phyloP scores from a whole-genome alignment of 2,797 vertebrate genomes.

The Champsocephalus esox region DNA sequence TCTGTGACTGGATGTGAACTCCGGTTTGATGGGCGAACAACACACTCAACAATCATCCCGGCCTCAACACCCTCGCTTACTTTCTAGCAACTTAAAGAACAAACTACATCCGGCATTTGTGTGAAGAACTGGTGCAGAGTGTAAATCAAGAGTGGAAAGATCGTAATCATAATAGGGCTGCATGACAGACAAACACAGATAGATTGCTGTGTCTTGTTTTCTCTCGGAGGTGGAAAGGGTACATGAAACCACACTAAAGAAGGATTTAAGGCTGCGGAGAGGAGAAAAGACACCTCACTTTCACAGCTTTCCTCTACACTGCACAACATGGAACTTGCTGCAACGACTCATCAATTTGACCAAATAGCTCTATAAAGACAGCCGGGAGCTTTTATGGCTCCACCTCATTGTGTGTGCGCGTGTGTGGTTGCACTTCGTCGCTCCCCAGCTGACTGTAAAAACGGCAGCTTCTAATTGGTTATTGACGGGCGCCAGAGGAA shows the following conservation, averaged over 20 bases:
- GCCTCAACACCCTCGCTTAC: too few relatives aligned
- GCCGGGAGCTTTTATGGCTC: conserved; percentile 12
- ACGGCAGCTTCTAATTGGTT: conserved; percentile 82
- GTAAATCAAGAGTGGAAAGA: background rate
- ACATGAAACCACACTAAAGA: background rate
- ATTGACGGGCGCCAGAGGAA: conserved; percentile 76
- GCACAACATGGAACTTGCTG: background rate
- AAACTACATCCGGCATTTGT: background rate
- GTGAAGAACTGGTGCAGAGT: too few relatives aligned
- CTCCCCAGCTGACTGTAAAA: conserved; percentile 81
- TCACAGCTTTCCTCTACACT: background rate
- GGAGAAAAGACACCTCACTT: background rate
- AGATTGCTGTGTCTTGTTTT: background rate
- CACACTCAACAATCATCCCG: background rate
- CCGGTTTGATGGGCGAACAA: background rate
- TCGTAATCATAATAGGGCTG: too few relatives aligned
- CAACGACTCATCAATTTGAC: background rate
- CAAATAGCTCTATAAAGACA: background rate
- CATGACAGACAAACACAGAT: background rate
- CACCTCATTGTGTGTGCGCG: conserved; percentile 1
- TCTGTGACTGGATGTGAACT: background rate
- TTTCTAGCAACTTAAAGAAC: background rate
- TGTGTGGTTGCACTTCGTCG: conserved; percentile 8
- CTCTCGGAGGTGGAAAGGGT: background rate
- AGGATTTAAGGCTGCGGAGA: background rate